Evolutionary conservation across 2,797 vertebrate genomes (phyloP).

Genomic region (Merluccius polli): DNA sequence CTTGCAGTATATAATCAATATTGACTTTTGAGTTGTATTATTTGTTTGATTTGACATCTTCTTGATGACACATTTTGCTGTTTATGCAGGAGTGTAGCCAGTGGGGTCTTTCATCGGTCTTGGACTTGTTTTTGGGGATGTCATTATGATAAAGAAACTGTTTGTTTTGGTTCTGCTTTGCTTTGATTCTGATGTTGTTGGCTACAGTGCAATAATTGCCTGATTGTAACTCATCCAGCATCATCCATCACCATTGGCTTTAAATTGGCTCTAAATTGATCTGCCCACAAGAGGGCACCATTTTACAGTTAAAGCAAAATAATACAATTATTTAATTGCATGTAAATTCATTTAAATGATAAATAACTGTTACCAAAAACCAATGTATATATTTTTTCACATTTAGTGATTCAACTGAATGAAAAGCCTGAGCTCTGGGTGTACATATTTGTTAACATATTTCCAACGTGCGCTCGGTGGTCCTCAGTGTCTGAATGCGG

Average conservation of each 20-base stretch:
- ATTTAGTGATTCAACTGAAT: not conserved
- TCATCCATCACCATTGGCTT: no score
- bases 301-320: not conserved
- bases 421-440: no score
- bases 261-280: no score
- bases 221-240: not conserved
- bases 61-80: no score
- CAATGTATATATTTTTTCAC: not conserved
- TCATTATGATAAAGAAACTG: not conserved
- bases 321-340: not conserved
- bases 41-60: no score
- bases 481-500: conserved; percentile 88
- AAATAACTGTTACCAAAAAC: not conserved
- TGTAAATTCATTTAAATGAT: not conserved
- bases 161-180: not conserved
- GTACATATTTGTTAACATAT: not conserved
- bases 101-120: not conserved
- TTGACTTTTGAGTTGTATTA: no score
- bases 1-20: no score
- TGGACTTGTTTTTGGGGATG: not conserved
- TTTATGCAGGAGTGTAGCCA: not conserved
- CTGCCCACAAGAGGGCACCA: not conserved
- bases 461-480: not conserved
- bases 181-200: not conserved
- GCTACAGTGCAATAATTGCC: not conserved